Base-by-base conservation (phyloP, 2,888 invertebrate species). In the Margaritifera margaritifera region DNA sequence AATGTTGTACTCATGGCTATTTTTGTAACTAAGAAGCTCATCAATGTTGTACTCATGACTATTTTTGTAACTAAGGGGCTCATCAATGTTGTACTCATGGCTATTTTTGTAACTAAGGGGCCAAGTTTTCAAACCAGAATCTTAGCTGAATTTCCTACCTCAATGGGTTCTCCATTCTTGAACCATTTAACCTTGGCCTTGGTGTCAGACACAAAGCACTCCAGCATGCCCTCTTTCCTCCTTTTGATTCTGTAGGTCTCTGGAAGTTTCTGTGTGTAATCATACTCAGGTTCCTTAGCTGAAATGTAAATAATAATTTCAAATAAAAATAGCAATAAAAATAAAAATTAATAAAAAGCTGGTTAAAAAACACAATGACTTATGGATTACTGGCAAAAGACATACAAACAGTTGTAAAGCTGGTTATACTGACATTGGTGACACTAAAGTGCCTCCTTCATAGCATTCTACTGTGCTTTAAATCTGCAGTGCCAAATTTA, bases 261-360 rank as follows among this genome's bases (percentile, higher is more conserved):
- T 81, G 95, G 95, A 64, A 99, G 91, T 57, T 93, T 94, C 90
- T 97, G 98, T 8, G 95, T 94, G 91, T 99, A 99, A 72, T 94
- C 94, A 89, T 97, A 99, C 20, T 94, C 93, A 53, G 98, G 97
- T 91, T 98, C 98, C 71, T 99, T 95, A 91, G 97, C 98, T 93
- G 89, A n/a, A 90, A 83, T 27, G n/a, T 63, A 53, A 63, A 61
- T 42, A 53, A 53, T 53, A n/a, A 63, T 63, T 53, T 11, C 25
- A 61, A 61, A 42, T 22, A 59, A 59, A 64, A 54, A 66, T 8
- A 65, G 31, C 15, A 68, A 18, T 25, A 51, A 8, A 15, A 18
- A 63, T 24, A 20, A 53, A 68, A 11, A 52, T 22, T 64, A 52
- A 11, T 42, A 55, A 50, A 54, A 8, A 54, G 22, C 55, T 22